Conservation (phyloP, 2,888 invertebrate genomes). For the Dilophus febrilis region DNA sequence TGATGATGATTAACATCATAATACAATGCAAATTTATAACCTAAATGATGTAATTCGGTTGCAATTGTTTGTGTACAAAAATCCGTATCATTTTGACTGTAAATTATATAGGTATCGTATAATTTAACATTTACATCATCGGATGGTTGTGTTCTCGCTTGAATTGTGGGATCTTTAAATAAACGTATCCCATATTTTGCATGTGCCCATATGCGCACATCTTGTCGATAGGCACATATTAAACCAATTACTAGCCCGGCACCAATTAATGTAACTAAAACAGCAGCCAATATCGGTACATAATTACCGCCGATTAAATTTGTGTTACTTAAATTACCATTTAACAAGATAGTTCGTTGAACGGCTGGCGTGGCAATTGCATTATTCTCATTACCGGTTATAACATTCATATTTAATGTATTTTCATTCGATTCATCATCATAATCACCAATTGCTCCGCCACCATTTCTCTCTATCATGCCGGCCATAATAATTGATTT, state of each 20-base stretch:
- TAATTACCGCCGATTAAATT: slow-evolving; percentile 38
- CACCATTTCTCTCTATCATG: slow-evolving; percentile 5
- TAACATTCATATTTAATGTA: background rate
- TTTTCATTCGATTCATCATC: background rate
- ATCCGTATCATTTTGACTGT: slow-evolving; percentile 64
- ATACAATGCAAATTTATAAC: slow-evolving; percentile 45
- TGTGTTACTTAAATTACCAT: slow-evolving; percentile 19
- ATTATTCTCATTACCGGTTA: no score
- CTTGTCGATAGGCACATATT: slow-evolving; percentile 59
- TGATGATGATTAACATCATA: slow-evolving; percentile 33
- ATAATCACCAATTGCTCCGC: background rate
- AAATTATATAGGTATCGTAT: slow-evolving; percentile 78
- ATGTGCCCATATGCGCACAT: slow-evolving; percentile 64
- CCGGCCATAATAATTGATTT: no score
- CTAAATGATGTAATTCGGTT: slow-evolving; percentile 53
- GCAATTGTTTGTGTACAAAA: slow-evolving; percentile 49
- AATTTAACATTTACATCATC: slow-evolving; percentile 38
- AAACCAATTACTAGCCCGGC: slow-evolving; percentile 53
- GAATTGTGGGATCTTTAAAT: slow-evolving; percentile 33
- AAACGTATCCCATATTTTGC: slow-evolving; percentile 62
- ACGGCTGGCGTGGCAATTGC: slow-evolving; percentile 39
- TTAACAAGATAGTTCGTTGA: slow-evolving; percentile 20
- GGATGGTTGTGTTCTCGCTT: background rate
- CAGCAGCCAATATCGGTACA: slow-evolving; percentile 57
- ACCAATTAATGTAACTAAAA: slow-evolving; percentile 52